Conservation (phyloP, 2,888 invertebrate genomes). For the Rotaria macrura region DNA sequence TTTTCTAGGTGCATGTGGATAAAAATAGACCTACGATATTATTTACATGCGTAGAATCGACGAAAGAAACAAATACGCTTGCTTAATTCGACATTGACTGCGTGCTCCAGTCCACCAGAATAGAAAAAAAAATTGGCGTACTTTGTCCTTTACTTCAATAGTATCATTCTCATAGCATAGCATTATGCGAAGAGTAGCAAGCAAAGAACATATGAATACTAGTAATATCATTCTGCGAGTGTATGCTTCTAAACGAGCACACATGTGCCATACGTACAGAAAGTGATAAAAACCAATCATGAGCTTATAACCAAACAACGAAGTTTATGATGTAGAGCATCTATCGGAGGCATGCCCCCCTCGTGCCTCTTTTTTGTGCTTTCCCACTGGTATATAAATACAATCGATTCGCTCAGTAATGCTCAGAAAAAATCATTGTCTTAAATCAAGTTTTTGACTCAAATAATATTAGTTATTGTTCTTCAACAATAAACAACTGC, state of each 20-base stretch:
- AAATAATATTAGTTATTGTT: background rate
- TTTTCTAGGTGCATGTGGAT: too few relatives aligned
- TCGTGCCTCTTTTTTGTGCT: background rate
- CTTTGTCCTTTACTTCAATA: background rate
- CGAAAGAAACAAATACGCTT: background rate
- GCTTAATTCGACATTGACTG: accelerated
- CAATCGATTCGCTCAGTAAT: background rate
- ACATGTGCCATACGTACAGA: background rate
- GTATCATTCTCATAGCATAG: background rate
- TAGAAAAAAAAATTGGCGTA: background rate
- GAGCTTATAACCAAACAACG: background rate
- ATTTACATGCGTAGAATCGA: background rate
- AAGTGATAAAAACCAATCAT: background rate
- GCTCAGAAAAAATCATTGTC: background rate
- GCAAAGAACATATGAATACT: background rate
- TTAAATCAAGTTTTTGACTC: background rate
- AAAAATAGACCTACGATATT: background rate
- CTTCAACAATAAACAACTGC: background rate
- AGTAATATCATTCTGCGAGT: background rate
- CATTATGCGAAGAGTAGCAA: background rate
- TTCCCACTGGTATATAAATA: background rate
- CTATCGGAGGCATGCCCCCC: background rate
- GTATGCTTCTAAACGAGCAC: background rate
- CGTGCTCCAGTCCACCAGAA: too few relatives aligned
- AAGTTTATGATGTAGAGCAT: background rate